Evolutionary conservation across 2,113 vertebrate species (phyloP).

Genomic region (Oncorhynchus mykiss): DNA sequence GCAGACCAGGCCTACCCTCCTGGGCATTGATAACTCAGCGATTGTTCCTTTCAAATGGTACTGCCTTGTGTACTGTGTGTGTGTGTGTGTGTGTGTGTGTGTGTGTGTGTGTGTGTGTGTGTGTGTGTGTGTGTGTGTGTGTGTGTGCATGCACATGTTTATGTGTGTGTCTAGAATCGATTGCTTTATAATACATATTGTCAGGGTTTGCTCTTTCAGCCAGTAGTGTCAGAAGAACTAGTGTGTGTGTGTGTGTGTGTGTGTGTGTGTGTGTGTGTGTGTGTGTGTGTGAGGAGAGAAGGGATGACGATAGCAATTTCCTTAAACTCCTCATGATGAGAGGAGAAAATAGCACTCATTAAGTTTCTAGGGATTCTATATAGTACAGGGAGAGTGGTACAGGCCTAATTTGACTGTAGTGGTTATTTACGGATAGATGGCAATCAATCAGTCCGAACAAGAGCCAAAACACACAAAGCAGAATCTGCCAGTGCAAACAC

Average conservation of each 20-base stretch:
- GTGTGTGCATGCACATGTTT: too few relatives aligned
- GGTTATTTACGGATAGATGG: not conserved
- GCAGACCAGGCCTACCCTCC: slow-evolving; percentile 34
- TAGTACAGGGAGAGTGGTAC: not conserved
- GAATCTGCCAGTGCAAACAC: not conserved
- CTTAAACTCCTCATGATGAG: not conserved
- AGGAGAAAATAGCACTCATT: too few relatives aligned
- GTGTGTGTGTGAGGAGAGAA: not conserved
- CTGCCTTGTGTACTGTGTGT: not conserved
- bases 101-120: too few relatives aligned
- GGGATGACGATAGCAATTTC: slow-evolving; percentile 11
- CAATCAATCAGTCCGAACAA: not conserved
- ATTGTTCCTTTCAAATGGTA: slow-evolving; percentile 23
- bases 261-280: slow-evolving; percentile 1
- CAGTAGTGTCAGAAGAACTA: too few relatives aligned
- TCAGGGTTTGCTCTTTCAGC: too few relatives aligned
- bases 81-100: too few relatives aligned
- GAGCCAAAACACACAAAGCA: too few relatives aligned
- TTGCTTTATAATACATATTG: too few relatives aligned
- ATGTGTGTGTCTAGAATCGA: too few relatives aligned
- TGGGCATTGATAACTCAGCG: slow-evolving; percentile 34
- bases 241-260: too few relatives aligned
- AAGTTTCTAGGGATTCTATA: not conserved
- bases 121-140: too few relatives aligned
- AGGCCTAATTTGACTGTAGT: not conserved